These are phyloP conservation scores for Irena cyanogastra DNA, from an alignment of 2,113 vertebrate genomes.

Conservation along the genomic window DNA sequence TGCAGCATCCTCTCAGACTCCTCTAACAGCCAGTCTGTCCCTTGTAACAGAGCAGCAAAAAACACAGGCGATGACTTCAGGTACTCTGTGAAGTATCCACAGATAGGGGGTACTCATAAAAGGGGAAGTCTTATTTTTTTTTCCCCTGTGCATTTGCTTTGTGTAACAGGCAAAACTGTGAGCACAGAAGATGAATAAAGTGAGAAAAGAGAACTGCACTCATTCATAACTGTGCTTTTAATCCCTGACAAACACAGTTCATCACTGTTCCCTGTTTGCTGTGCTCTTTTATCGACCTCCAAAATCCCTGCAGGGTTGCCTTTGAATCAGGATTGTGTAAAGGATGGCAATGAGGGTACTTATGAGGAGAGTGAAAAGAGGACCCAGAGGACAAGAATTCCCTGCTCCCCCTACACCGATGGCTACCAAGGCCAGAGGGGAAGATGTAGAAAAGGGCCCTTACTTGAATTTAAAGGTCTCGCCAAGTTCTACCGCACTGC, in stretches of 20 bases:
- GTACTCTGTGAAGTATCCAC: neutral
- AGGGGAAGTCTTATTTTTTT: neutral
- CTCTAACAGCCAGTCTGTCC: neutral
- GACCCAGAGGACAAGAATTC: neutral
- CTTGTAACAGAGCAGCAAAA: neutral
- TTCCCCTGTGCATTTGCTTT: neutral
- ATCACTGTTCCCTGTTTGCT: neutral
- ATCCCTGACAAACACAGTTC: neutral
- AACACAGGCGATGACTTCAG: neutral
- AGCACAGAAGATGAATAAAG: neutral
- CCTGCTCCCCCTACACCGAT: neutral
- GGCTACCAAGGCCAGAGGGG: neutral
- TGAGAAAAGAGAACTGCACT: neutral
- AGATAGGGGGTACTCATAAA: neutral
- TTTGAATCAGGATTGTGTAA: neutral
- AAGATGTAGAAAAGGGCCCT: constrained; percentile 50
- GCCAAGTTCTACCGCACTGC: constrained; percentile 86
- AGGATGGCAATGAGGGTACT: neutral
- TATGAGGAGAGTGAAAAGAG: neutral
- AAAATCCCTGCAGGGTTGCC: neutral
- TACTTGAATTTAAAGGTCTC: constrained; percentile 97
- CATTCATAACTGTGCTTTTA: neutral
- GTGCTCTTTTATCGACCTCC: neutral
- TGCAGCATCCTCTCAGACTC: neutral
- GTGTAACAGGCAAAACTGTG: neutral